Base-by-base conservation (phyloP, 2,888 invertebrate species). In the Zelleria hepariella region DNA sequence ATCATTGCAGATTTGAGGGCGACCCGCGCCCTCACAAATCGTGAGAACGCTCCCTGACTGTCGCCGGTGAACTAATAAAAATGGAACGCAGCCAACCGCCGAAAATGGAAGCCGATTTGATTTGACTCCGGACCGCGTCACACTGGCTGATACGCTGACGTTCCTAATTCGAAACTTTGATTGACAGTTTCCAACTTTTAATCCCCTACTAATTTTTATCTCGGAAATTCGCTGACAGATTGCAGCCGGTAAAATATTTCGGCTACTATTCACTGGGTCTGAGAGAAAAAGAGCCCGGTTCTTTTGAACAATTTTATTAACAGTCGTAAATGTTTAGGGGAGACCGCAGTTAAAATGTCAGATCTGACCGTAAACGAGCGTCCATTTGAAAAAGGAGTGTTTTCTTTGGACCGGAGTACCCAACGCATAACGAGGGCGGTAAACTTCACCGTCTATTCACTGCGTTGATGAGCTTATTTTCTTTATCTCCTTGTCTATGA, bases 1-100 rank as follows among this genome's bases (percentile, higher is more conserved):
- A 80, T 80, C 82, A 80, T 72, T 78, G 82, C 82, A 83, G 85
- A 86, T 86, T 84, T 81, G 75, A 85, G 81, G 79, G 75, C 77
- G 75, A 70, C 65, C 72, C 70, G 74, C 71, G 71, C 74, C 75
- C 75, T 73, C 65, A 64, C 71, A 62, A 65, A 70, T 80, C 77
- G 82, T 86, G 86, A 82, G 82, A 86, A 83, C 76, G 65, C 67
- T 69, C 63, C 64, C 10, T 42, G 32, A 15, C 32, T 42, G 15
- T 4, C 65, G 64, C 60, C 7, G n/a, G 66, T 67, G 60, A 67
- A 69, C 67, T 64, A 74, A 78, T 80, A 76, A 78, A 78, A 78
- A 71, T 70, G 73, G 74, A 79, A 78, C 74, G 73, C 75, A 64
- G 62, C 68, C 69, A 63, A n/a, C 62, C 60, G 58, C 66, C 66